A percentile compares a stretch with the other conserved stretches of the same genome.
phyloP scores from a whole-genome alignment of 2,113 vertebrate genomes.

The Tricholaema leucomelas region DNA sequence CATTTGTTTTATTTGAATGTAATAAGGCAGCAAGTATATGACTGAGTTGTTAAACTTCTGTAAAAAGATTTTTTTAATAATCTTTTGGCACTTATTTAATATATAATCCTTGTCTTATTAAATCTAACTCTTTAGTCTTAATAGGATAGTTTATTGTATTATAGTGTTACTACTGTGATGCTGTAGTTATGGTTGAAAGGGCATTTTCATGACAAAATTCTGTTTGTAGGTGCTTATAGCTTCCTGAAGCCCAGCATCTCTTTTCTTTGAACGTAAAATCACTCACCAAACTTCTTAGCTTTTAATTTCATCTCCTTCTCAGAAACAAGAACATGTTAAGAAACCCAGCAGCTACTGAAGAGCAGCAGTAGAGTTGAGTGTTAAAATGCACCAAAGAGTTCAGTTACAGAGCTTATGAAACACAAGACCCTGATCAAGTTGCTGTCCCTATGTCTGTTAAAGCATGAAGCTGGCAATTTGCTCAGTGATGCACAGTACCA shows the following conservation, averaged over 20 bases:
- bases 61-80: slow-evolving; percentile 77
- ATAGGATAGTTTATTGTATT: slow-evolving; percentile 72
- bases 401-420: not conserved
- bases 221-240: slow-evolving; percentile 73
- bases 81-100: slow-evolving; percentile 77
- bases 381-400: not conserved
- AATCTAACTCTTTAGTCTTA: slow-evolving; percentile 72
- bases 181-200: slow-evolving; percentile 75
- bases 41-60: slow-evolving; percentile 72
- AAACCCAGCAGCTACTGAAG: not conserved
- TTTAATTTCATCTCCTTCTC: not conserved
- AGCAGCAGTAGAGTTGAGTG: not conserved
- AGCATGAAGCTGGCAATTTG: not conserved
- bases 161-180: slow-evolving; percentile 6
- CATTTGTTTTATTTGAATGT: slow-evolving; percentile 64
- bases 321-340: slow-evolving; percentile 2
- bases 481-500: not conserved
- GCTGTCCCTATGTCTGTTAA: not conserved
- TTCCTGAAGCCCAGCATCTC: slow-evolving; percentile 70
- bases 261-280: slow-evolving; percentile 74
- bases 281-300: slow-evolving; percentile 17
- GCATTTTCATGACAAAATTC: slow-evolving; percentile 77
- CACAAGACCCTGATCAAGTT: not conserved
- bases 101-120: slow-evolving; percentile 71
- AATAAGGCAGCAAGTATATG: slow-evolving; percentile 66